Evolutionary conservation across 37 sponge, comb jelly and placozoan genomes (phyloP).

Genomic region (Bolinopsis microptera): DNA sequence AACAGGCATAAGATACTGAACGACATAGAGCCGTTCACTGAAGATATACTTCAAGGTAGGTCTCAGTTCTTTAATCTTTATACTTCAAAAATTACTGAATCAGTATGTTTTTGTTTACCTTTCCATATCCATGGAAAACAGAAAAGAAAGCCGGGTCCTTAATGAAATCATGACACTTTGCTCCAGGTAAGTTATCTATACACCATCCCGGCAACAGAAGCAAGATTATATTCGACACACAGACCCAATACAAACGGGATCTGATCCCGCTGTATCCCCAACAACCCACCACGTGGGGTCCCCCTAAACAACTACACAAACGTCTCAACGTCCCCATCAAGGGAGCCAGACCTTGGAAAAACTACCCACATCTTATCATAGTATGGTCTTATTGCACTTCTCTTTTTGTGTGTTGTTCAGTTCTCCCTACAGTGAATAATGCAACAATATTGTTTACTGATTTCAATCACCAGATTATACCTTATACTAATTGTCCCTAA

Average conservation of each 20-base stretch:
- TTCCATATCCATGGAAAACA: no score
- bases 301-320: neutral
- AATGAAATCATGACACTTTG: no score
- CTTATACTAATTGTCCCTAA: no score
- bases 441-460: no score
- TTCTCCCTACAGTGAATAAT: no score
- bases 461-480: no score
- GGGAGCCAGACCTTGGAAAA: conserved; percentile 20
- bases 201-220: conserved; percentile 55
- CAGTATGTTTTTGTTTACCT: no score
- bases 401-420: no score
- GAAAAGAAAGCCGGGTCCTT: no score
- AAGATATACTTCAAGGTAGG: conserved; percentile 46
- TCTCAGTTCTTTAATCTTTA: neutral
- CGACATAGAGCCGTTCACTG: conserved; percentile 40
- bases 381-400: neutral
- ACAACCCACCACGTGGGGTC: conserved; percentile 16
- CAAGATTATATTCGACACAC: conserved; percentile 54
- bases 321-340: neutral
- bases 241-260: conserved; percentile 34
- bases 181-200: neutral
- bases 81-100: no score
- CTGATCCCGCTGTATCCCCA: conserved; percentile 33
- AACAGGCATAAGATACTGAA: conserved; percentile 6
- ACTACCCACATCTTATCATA: conserved; percentile 38